Conservation (phyloP, 92 coral and sea anemone species). For the Ricordea florida region DNA sequence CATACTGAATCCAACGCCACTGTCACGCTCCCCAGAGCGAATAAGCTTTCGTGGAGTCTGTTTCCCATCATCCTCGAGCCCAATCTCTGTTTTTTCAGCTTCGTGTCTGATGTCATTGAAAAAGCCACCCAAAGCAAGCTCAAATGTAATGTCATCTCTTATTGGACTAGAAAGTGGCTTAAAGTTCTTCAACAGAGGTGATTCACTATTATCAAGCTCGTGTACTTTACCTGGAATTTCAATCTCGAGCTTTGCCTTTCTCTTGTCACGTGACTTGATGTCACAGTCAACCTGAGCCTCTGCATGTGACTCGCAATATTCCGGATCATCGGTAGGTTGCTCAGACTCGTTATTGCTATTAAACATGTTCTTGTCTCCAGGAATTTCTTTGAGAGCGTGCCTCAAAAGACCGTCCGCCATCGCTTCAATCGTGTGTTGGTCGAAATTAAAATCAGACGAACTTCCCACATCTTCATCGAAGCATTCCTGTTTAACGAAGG, state of each 20-base stretch:
- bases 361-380: not conserved
- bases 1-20: slow-evolving; percentile 81
- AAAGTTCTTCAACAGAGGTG: not conserved
- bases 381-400: not conserved
- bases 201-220: slow-evolving; percentile 36
- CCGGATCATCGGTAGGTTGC: not conserved
- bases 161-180: not conserved
- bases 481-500: not conserved
- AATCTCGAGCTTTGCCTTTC: no score
- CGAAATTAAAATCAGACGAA: not conserved
- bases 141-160: slow-evolving; percentile 1
- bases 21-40: slow-evolving; percentile 66
- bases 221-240: slow-evolving; percentile 4
- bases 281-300: not conserved
- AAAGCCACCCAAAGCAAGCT: slow-evolving; percentile 42
- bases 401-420: slow-evolving; percentile 27
- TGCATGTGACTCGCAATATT: not conserved
- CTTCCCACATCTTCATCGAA: slow-evolving; percentile 26
- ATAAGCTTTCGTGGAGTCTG: slow-evolving; percentile 41
- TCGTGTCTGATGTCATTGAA: slow-evolving; percentile 5
- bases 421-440: slow-evolving; percentile 21
- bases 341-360: not conserved
- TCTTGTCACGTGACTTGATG: not conserved
- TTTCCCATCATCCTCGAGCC: slow-evolving; percentile 20
- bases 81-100: not conserved